These are phyloP conservation scores for Dissostichus mawsoni DNA, from an alignment of 2,113 vertebrate genomes.

Conservation along the genomic window DNA sequence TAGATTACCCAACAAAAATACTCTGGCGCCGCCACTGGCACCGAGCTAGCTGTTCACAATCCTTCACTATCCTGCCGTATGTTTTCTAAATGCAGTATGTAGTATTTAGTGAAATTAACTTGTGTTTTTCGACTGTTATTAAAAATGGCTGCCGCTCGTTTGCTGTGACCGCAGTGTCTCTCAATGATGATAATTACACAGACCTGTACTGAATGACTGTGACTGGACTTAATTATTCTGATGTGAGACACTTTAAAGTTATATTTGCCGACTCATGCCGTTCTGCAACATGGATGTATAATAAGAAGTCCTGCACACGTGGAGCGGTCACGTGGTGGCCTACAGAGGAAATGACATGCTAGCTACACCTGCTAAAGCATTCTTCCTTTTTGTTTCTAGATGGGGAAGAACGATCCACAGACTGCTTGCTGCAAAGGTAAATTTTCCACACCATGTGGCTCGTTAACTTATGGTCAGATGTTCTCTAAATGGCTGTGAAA, in stretches of 20 bases:
- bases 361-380: constrained; percentile 2
- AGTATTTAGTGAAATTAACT: not conserved
- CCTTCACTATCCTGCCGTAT: constrained; percentile 45
- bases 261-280: accelerated
- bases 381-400: not conserved
- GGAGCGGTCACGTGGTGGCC: constrained; percentile 39
- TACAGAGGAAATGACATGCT: accelerated
- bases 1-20: too few relatives aligned
- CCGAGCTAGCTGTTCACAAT: not conserved
- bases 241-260: constrained; percentile 62
- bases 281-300: too few relatives aligned
- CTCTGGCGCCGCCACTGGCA: too few relatives aligned
- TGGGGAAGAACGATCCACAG: accelerated
- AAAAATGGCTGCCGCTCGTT: not conserved
- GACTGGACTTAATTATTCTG: constrained; percentile 85
- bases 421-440: constrained; percentile 21
- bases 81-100: accelerated
- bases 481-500: too few relatives aligned
- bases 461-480: too few relatives aligned
- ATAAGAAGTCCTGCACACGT: not conserved
- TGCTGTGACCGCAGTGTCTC: constrained; percentile 47
- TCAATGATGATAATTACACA: constrained; percentile 88
- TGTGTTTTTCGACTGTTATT: accelerated
- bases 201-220: constrained; percentile 92
- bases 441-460: accelerated